phyloP scores from a whole-genome alignment of 2,888 invertebrate species.

The Ectropis crepuscularia region DNA sequence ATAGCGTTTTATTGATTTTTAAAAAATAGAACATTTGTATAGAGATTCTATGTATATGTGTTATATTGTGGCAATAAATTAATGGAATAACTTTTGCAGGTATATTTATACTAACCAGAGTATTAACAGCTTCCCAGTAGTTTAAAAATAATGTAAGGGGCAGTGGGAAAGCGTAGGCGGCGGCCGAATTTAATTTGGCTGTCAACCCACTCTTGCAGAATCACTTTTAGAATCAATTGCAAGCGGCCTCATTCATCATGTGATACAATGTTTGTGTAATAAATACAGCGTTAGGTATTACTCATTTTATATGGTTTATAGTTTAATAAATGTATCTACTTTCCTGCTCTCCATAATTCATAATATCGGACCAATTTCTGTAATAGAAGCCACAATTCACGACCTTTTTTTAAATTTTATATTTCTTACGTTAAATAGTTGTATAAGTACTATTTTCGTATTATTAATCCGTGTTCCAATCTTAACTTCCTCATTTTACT shows the following conservation, averaged over 20 bases:
- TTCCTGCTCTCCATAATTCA: too few relatives aligned
- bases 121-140: conserved; percentile 20
- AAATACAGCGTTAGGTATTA: background rate
- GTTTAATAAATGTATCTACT: too few relatives aligned
- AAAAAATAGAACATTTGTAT: background rate
- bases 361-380: too few relatives aligned
- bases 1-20: conserved; percentile 16
- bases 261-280: conserved; percentile 8
- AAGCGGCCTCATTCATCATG: conserved; percentile 12
- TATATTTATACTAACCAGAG: conserved; percentile 4
- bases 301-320: too few relatives aligned
- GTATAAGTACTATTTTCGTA: too few relatives aligned
- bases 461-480: too few relatives aligned
- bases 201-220: conserved; percentile 23
- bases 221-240: conserved; percentile 13
- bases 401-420: too few relatives aligned
- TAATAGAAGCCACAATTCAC: too few relatives aligned
- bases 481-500: too few relatives aligned
- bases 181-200: conserved; percentile 19
- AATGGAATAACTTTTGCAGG: background rate
- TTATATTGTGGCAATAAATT: background rate
- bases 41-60: background rate
- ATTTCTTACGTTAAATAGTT: too few relatives aligned
- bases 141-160: conserved; percentile 22
- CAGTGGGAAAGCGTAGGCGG: conserved; percentile 19